Evolutionary conservation across 2,113 vertebrate species (phyloP).

Genomic region (Tyrannus savana): DNA sequence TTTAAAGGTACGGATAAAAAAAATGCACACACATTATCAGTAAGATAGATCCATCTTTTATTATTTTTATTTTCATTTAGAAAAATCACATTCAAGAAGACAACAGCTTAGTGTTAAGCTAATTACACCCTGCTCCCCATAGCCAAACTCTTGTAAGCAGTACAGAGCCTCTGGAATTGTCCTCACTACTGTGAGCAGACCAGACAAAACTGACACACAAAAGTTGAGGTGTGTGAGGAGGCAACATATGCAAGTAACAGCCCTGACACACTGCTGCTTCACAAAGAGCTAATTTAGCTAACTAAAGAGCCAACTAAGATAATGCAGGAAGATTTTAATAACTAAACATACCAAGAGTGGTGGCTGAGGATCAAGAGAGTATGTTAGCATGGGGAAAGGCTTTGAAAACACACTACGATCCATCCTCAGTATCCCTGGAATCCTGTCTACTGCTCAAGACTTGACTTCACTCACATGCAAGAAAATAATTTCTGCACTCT

Average conservation of each 20-base stretch:
- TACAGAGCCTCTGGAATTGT: neutral
- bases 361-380: neutral
- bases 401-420: rapidly evolving
- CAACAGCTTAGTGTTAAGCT: neutral
- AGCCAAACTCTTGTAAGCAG: neutral
- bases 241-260: neutral
- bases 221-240: neutral
- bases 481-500: neutral
- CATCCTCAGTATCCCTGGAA: neutral
- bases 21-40: neutral
- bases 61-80: neutral
- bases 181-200: neutral
- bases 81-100: neutral
- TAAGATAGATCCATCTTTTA: neutral
- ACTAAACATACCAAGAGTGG: neutral
- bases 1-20: neutral
- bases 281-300: neutral
- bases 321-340: neutral
- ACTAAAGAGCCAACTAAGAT: neutral
- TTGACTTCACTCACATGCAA: neutral
- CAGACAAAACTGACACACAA: neutral
- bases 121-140: neutral
- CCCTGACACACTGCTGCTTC: neutral
- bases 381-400: neutral
- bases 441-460: neutral